Percentiles rank a stretch among this genome's conserved stretches.
These are phyloP conservation scores for Drosophila persimilis DNA, from an alignment of 1,140 invertebrate genomes.

Conservation along the genomic window DNA sequence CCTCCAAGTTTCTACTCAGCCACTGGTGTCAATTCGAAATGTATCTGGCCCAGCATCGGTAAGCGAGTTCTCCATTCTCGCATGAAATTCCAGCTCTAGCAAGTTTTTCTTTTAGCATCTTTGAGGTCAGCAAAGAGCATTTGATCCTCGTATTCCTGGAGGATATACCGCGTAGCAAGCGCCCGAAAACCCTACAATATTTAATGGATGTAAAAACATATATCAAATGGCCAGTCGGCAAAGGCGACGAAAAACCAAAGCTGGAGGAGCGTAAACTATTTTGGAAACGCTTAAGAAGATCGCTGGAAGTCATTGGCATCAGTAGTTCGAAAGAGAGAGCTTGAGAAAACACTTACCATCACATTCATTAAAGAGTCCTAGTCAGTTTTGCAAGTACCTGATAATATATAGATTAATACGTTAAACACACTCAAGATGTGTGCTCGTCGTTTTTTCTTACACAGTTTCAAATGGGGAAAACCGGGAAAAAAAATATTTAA, in stretches of 20 bases:
- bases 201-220: conserved; percentile 87
- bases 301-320: conserved; percentile 60
- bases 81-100: background rate
- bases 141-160: conserved; percentile 86
- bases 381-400: conserved; percentile 70
- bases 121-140: conserved; percentile 86
- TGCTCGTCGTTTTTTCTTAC: too few relatives aligned
- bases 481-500: too few relatives aligned
- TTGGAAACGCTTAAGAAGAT: conserved; percentile 76
- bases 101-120: conserved; percentile 77
- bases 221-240: conserved; percentile 85
- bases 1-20: conserved; percentile 85
- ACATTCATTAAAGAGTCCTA: conserved; percentile 39
- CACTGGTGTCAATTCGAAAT: conserved; percentile 88
- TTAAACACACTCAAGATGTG: background rate
- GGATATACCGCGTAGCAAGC: conserved; percentile 85
- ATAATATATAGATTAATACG: conserved; percentile 31
- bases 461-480: too few relatives aligned
- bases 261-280: conserved; percentile 78
- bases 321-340: conserved; percentile 34
- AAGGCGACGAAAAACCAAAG: conserved; percentile 38
- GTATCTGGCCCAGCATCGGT: conserved; percentile 87
- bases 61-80: background rate
- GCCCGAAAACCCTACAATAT: conserved; percentile 86
- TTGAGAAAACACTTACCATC: conserved; percentile 3